These are phyloP conservation scores for Tapirus indicus DNA, from an alignment of 2,797 vertebrate genomes.

Conservation along the genomic window DNA sequence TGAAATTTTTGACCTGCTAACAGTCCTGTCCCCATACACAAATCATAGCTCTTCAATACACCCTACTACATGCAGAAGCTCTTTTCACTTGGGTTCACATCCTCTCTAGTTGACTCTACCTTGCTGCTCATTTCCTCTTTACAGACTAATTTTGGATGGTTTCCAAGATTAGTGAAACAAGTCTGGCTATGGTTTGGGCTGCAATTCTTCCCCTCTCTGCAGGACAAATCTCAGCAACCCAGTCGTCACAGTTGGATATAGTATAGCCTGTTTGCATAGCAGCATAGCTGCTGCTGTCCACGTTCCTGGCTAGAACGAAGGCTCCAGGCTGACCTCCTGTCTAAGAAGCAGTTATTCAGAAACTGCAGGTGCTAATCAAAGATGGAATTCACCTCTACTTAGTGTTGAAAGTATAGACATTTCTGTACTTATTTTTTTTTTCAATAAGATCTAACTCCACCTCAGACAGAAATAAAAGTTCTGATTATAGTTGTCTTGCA, in stretches of 20 bases:
- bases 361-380: background rate
- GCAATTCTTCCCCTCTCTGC: background rate
- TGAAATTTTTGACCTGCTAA: background rate
- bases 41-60: background rate
- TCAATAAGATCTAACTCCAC: background rate
- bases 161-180: background rate
- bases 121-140: background rate
- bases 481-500: background rate
- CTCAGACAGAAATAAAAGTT: background rate
- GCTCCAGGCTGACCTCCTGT: background rate
- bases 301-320: background rate
- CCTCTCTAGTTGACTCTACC: background rate
- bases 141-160: background rate
- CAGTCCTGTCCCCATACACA: background rate
- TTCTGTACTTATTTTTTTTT: constrained; percentile 39
- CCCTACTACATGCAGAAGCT: background rate
- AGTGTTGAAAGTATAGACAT: background rate
- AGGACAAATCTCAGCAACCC: background rate
- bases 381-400: background rate
- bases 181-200: background rate
- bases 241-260: background rate
- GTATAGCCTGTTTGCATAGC: accelerated
- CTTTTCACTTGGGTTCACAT: background rate
- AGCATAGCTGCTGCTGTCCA: background rate
- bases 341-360: background rate